Base-by-base conservation (phyloP, 2,797 vertebrate species). In the Mus minutoides region DNA sequence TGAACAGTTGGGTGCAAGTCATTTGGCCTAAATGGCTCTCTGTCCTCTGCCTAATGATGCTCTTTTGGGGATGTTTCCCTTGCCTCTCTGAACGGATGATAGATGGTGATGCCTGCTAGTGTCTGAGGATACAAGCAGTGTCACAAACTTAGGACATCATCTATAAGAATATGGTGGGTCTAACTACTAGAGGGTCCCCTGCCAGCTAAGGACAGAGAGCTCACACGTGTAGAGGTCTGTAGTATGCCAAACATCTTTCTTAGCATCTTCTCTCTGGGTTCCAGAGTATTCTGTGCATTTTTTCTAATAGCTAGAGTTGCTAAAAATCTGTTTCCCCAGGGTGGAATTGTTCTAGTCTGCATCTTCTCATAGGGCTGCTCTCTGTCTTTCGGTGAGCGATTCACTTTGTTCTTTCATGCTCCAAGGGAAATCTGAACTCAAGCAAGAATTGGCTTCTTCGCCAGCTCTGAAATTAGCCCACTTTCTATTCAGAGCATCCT, bases 1-100 rank as follows among this genome's bases (percentile, higher is more conserved):
- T 0, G 31, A 98, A 96, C 96, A 90, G 60, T 96, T 96, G 83
- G 94, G 58, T 88, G 97, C 85, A 52, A 94, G 58, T 96, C 85
- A 22, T 78, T 96, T 80, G 91, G 83, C 69, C 43, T 87, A 82
- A 92, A 73, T 75, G 92, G 67, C 34, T 67, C 43, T 85, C 54
- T 95, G 58, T 94, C 67, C 76, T 93, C 73, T 92, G 89, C 34
- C 58, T 91, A 80, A 94, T 95, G 62, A 71, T 91, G 91, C 75
- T 91, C 78, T 91, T 71, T 77, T 37, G 84, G 79, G 87, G 69
- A 80, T 71, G 12, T 56, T 90, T 90, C 52, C n/a, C 14, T 24
- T 76, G 40, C 37, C 19, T 78, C 73, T 86, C 73, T 64, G 56
- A 31, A 34, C 22, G 22, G 89, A 80, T 94, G 56, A 78, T 56